A percentile compares a stretch with the other conserved stretches of the same genome.
Conservation (phyloP, 2,113 vertebrate species). For the Balaenoptera acutorostrata region DNA sequence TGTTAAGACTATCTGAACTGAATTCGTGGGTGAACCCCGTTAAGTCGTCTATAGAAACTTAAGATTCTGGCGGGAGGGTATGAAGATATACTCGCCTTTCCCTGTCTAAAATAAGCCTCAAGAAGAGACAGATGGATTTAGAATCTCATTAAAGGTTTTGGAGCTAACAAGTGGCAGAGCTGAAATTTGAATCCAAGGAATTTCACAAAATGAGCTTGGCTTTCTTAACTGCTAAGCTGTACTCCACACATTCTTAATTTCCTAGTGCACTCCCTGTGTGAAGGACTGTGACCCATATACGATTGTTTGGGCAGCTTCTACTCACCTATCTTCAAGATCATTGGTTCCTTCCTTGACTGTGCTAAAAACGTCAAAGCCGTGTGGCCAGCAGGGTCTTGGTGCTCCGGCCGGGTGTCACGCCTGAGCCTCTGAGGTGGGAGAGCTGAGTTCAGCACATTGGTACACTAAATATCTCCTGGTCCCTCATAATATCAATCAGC, state of each 20-base stretch:
- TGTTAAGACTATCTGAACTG: neutral
- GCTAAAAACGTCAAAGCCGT: no score
- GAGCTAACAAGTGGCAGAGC: slow-evolving; percentile 32
- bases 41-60: no score
- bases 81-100: neutral
- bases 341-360: no score
- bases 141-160: slow-evolving; percentile 55
- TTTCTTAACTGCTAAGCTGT: slow-evolving; percentile 12
- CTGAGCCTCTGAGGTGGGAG: no score
- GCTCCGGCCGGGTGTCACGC: no score
- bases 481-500: no score
- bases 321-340: no score
- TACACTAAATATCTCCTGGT: no score
- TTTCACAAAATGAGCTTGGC: slow-evolving; percentile 22
- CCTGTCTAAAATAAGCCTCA: neutral
- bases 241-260: neutral
- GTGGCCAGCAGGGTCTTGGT: no score
- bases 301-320: neutral
- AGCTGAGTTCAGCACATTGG: no score
- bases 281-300: neutral
- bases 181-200: slow-evolving; percentile 58
- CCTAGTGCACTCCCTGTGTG: neutral
- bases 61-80: neutral
- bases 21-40: fast-evolving
- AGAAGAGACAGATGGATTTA: slow-evolving; percentile 46